phyloP scores from a whole-genome alignment of 2,113 vertebrate genomes.

The Calyptommatus sinebrachiatus region DNA sequence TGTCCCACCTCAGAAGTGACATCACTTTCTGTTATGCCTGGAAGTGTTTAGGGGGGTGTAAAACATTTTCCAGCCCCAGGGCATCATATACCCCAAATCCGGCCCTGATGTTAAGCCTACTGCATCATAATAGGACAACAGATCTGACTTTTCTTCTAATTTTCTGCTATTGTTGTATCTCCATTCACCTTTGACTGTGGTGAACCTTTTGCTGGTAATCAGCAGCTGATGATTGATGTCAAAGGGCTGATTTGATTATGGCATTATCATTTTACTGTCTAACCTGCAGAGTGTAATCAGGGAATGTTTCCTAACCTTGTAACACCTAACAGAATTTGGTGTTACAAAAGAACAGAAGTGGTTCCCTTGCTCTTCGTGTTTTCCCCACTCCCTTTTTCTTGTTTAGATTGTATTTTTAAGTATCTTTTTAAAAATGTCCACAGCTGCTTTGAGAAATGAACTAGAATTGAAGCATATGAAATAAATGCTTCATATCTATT shows the following conservation, averaged over 20 bases:
- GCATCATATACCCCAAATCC: too few species aligned
- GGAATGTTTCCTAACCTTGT: slow-evolving; percentile 54
- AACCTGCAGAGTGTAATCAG: slow-evolving; percentile 63
- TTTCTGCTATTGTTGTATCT: neutral
- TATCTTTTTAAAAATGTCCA: slow-evolving; percentile 18
- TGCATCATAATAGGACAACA: fast-evolving
- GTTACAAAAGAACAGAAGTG: too few species aligned
- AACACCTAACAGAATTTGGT: slow-evolving; percentile 49
- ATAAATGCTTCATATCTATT: slow-evolving; percentile 10
- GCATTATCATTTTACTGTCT: slow-evolving; percentile 62
- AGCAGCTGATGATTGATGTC: slow-evolving; percentile 55
- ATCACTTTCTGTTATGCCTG: too few species aligned
- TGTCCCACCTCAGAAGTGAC: too few species aligned
- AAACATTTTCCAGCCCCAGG: too few species aligned
- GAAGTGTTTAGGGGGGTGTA: too few species aligned
- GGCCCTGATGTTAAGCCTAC: fast-evolving
- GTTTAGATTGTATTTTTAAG: too few species aligned
- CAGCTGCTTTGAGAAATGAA: too few species aligned
- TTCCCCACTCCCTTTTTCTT: too few species aligned
- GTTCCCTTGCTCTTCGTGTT: too few species aligned
- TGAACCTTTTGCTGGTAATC: slow-evolving; percentile 29
- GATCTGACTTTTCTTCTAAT: neutral
- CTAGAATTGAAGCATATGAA: too few species aligned
- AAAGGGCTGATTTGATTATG: slow-evolving; percentile 63
- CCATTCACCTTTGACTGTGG: slow-evolving; percentile 49